Conservation (phyloP, 2,888 invertebrate genomes). For the Heliconius hortense region DNA sequence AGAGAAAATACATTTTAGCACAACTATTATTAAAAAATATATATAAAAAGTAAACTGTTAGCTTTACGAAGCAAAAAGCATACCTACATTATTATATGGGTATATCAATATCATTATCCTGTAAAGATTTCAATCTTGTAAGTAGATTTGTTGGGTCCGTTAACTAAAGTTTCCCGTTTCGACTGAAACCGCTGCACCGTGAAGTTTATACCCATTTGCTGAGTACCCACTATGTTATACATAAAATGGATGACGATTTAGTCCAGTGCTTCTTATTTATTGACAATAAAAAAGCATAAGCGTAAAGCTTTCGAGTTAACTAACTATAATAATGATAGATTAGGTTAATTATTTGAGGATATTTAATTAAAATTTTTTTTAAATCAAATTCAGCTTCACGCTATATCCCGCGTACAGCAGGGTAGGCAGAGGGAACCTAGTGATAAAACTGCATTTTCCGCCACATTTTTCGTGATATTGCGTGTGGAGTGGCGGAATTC, state of each 20-base stretch:
- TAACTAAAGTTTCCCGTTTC: conserved; percentile 43
- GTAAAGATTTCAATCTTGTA: conserved; percentile 37
- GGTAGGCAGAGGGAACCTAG: too few relatives aligned
- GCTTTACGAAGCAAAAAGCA: background rate
- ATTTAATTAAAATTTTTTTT: conserved; percentile 1
- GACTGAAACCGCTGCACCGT: conserved; percentile 41
- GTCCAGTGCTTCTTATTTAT: conserved; percentile 33
- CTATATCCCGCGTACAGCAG: too few relatives aligned
- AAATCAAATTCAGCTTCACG: too few relatives aligned
- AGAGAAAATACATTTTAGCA: too few relatives aligned
- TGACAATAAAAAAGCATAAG: conserved; percentile 20
- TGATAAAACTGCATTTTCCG: too few relatives aligned
- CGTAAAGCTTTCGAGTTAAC: conserved; percentile 15
- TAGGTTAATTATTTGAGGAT: conserved; percentile 9
- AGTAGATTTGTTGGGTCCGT: conserved; percentile 41
- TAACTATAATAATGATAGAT: conserved; percentile 9
- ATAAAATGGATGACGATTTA: conserved; percentile 44
- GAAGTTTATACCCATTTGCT: conserved; percentile 42
- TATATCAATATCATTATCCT: conserved; percentile 26
- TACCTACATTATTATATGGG: background rate
- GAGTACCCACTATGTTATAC: conserved; percentile 38
- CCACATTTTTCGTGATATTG: too few relatives aligned
- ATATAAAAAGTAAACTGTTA: background rate
- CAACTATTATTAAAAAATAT: background rate
- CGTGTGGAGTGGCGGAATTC: too few relatives aligned